Percentiles rank a stretch among this genome's conserved stretches.
These are phyloP conservation scores for Drosophila auraria DNA, from an alignment of 1,140 invertebrate genomes.

Conservation along the genomic window DNA sequence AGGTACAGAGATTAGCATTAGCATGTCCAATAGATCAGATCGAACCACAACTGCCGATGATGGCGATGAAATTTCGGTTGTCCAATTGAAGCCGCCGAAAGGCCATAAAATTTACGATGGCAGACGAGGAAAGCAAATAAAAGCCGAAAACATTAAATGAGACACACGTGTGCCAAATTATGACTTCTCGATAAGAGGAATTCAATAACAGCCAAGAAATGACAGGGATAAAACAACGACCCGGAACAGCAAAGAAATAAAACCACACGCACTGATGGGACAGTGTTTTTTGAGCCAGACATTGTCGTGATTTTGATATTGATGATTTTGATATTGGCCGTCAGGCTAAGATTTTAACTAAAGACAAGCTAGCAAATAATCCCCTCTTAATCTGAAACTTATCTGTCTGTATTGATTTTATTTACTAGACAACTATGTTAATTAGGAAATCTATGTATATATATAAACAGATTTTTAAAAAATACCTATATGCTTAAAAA, in stretches of 20 bases:
- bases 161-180: slow-evolving; percentile 75
- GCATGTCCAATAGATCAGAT: slow-evolving; percentile 21
- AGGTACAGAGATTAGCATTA: slow-evolving; percentile 29
- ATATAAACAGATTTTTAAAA: too few species aligned
- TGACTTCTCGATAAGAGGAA: slow-evolving; percentile 58
- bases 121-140: slow-evolving; percentile 60
- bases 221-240: slow-evolving; percentile 34
- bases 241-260: slow-evolving; percentile 20
- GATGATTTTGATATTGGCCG: too few species aligned
- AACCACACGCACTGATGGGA: neutral
- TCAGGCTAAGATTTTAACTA: neutral
- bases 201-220: slow-evolving; percentile 22
- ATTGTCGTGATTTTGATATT: slow-evolving; percentile 12
- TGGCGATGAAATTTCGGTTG: slow-evolving; percentile 38
- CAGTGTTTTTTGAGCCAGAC: neutral
- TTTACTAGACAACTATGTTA: too few species aligned
- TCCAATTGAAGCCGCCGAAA: slow-evolving; percentile 36
- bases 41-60: neutral
- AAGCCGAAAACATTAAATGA: slow-evolving; percentile 63
- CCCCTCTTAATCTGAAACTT: neutral
- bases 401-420: neutral
- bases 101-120: slow-evolving; percentile 71
- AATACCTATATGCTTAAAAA: too few species aligned
- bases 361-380: slow-evolving; percentile 17
- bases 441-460: neutral